These are phyloP conservation scores for Steinernema carpocapsae DNA, from an alignment of 2,888 invertebrate species.

Conservation along the genomic window DNA sequence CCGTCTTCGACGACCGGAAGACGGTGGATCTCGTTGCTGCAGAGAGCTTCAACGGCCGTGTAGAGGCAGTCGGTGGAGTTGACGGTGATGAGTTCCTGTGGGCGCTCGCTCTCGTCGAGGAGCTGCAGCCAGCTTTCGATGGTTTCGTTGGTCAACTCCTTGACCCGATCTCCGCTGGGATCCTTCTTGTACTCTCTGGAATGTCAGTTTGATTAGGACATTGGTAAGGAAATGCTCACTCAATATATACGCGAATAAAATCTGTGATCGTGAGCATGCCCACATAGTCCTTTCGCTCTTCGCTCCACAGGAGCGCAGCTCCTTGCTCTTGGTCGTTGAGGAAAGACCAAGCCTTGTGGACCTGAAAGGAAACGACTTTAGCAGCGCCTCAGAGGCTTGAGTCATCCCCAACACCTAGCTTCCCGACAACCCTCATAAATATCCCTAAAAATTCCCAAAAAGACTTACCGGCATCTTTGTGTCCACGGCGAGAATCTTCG, in stretches of 20 bases:
- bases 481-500: conserved; percentile 1
- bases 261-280: conserved; percentile 28
- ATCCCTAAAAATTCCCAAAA: background rate
- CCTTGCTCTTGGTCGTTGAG: background rate
- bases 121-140: conserved; percentile 13
- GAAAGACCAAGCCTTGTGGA: conserved; percentile 7
- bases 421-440: too few relatives aligned
- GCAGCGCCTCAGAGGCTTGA: background rate
- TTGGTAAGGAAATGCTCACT: background rate
- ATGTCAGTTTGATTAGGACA: background rate
- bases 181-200: conserved; percentile 18
- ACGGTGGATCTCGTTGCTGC: conserved; percentile 27
- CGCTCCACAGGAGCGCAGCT: conserved; percentile 5
- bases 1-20: background rate
- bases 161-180: background rate
- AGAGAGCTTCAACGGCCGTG: conserved; percentile 12
- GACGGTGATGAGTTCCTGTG: conserved; percentile 4
- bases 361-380: background rate
- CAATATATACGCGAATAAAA: conserved; percentile 18
- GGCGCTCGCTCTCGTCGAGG: background rate
- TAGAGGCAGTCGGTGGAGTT: background rate
- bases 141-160: background rate
- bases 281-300: background rate
- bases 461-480: conserved; percentile 19
- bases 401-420: too few relatives aligned